These are phyloP conservation scores for Grammomys surdaster DNA, from an alignment of 2,113 vertebrate species.

Conservation along the genomic window DNA sequence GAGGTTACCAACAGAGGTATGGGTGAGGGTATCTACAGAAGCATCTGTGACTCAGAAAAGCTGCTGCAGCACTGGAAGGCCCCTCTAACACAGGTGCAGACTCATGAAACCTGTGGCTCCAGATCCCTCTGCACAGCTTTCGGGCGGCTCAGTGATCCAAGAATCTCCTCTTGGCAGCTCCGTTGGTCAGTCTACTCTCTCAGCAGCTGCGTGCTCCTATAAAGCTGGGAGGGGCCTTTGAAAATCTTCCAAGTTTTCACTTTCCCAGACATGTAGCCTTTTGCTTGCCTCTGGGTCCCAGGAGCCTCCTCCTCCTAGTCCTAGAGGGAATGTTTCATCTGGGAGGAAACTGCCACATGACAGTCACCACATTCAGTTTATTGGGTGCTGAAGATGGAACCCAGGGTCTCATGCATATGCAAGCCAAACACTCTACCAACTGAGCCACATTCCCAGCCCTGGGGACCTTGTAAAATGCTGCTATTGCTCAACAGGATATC, in stretches of 20 bases:
- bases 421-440: neutral
- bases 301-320: neutral
- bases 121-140: neutral
- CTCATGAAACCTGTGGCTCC: neutral
- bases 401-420: neutral
- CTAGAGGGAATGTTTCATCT: neutral
- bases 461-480: neutral
- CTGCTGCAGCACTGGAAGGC: neutral
- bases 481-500: neutral
- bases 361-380: neutral
- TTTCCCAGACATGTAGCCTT: neutral
- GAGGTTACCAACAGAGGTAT: neutral
- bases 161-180: neutral
- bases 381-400: neutral
- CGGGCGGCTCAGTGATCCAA: neutral
- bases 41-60: neutral
- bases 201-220: neutral
- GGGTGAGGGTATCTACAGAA: neutral
- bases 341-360: neutral
- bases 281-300: neutral
- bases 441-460: neutral
- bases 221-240: neutral
- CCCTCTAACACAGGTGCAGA: neutral
- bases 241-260: neutral
- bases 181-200: neutral